Evolutionary conservation across 2,888 invertebrate species (phyloP).

Genomic region (Zootermopsis nevadensis): DNA sequence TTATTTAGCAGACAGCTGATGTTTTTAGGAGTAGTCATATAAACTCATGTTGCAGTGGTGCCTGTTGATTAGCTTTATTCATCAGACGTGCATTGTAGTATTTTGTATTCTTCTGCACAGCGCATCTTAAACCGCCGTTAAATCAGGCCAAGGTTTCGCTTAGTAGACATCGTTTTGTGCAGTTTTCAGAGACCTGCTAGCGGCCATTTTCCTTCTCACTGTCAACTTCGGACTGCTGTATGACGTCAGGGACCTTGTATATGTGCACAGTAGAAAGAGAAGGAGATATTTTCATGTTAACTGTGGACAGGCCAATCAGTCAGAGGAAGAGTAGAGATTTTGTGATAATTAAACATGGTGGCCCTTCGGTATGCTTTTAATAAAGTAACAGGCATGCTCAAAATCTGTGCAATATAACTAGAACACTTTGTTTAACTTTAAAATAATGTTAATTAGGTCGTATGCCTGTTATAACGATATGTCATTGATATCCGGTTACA

Average conservation of each 20-base stretch:
- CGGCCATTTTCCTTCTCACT: constrained; percentile 6
- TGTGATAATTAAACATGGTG: no score
- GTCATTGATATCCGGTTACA: no score
- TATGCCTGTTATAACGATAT: no score
- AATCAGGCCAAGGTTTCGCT: neutral
- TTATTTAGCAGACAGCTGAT: neutral
- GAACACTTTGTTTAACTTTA: no score
- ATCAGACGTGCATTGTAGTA: neutral
- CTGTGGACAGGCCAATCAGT: no score
- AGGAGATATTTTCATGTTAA: no score
- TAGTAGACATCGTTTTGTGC: neutral
- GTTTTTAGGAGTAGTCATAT: neutral
- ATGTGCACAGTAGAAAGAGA: no score
- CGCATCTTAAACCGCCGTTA: neutral
- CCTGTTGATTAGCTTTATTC: neutral
- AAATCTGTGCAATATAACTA: no score
- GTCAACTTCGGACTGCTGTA: neutral
- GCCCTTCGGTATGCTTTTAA: no score
- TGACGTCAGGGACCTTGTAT: constrained; percentile 3
- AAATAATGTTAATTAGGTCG: no score
- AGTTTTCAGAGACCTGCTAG: neutral
- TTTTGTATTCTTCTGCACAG: neutral
- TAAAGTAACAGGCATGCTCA: no score
- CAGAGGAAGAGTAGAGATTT: no score
- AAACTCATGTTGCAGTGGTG: neutral